These are phyloP conservation scores for Myripristis murdjan DNA, from an alignment of 2,797 vertebrate genomes.

Conservation along the genomic window DNA sequence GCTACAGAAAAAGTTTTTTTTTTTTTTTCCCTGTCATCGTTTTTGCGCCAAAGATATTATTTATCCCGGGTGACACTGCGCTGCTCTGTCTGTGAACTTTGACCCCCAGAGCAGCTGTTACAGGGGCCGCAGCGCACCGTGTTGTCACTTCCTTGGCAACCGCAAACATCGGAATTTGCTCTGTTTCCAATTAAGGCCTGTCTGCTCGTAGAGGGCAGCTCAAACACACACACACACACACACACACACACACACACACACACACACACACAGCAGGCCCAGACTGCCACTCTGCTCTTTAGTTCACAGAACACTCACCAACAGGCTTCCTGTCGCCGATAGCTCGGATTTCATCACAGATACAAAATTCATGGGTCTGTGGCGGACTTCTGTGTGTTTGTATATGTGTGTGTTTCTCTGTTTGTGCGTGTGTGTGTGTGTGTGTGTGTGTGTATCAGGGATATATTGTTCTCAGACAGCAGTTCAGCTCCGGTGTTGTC, in stretches of 20 bases:
- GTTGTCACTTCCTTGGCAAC: not conserved
- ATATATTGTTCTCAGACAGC: slow-evolving; percentile 4
- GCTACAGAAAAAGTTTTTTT: not conserved
- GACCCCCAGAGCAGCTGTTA: slow-evolving; percentile 11
- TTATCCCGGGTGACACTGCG: not conserved
- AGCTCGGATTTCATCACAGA: no score
- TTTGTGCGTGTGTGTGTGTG: slow-evolving; percentile 4
- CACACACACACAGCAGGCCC: not conserved
- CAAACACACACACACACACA: slow-evolving; percentile 21
- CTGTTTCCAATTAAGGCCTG: slow-evolving; percentile 36
- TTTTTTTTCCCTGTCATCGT: not conserved
- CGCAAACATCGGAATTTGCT: slow-evolving; percentile 10
- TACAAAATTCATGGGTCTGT: no score
- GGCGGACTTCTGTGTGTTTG: not conserved
- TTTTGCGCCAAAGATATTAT: not conserved
- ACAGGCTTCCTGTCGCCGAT: no score
- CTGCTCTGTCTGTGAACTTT: slow-evolving; percentile 8
- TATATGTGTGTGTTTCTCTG: not conserved
- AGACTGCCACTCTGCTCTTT: slow-evolving; percentile 1
- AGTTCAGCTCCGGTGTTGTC: not conserved
- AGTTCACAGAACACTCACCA: slow-evolving; percentile 12
- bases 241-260: no score
- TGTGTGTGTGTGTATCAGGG: not conserved
- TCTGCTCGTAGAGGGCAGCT: slow-evolving; percentile 11
- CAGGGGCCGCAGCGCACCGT: not conserved